Evolutionary conservation across 2,797 vertebrate species (phyloP).

Genomic region (Acanthiza pusilla): DNA sequence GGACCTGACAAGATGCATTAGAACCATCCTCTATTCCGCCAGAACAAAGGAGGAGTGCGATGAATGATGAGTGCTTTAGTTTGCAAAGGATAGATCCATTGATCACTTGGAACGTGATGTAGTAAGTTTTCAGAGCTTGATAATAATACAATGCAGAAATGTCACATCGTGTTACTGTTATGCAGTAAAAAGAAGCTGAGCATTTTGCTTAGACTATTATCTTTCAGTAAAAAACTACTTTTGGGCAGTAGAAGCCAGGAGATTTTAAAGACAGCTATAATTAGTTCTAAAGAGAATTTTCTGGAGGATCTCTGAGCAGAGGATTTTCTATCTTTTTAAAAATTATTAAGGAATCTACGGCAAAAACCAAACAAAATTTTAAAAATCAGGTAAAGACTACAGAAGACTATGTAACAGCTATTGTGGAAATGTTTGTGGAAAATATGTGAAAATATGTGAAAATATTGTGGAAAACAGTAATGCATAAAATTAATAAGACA

Average conservation of each 20-base stretch:
- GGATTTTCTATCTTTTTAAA: background rate
- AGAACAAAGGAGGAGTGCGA: background rate
- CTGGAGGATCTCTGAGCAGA: background rate
- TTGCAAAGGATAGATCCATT: slow-evolving; percentile 36
- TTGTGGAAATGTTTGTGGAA: background rate
- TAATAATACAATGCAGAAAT: slow-evolving; percentile 17
- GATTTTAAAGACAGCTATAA: background rate
- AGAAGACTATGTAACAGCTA: background rate
- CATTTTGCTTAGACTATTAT: background rate
- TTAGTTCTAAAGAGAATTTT: background rate
- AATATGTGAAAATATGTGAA: background rate
- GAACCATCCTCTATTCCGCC: background rate
- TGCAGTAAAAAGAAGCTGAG: background rate
- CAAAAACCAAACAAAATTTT: background rate
- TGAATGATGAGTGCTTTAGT: background rate
- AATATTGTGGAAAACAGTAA: background rate
- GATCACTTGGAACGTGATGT: slow-evolving; percentile 18
- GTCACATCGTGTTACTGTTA: background rate
- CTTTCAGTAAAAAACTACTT: background rate
- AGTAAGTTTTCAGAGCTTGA: background rate
- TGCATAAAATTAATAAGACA: background rate
- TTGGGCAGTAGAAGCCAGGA: background rate
- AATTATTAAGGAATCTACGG: background rate
- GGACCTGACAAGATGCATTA: background rate
- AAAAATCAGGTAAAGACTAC: background rate